Conservation (phyloP, 2,888 invertebrate species). For the Phortica okadai region DNA sequence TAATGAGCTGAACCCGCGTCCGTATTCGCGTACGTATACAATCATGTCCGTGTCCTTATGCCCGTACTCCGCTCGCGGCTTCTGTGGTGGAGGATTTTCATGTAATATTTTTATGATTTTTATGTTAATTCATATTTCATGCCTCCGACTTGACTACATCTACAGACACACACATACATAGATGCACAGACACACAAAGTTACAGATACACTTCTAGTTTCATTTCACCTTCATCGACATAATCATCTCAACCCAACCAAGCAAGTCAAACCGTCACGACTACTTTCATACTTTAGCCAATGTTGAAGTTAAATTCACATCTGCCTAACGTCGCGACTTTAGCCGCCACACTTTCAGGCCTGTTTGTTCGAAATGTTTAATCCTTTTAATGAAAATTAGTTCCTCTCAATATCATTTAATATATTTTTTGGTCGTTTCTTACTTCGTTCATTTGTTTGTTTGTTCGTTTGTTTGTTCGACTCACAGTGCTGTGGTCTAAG, state of each 20-base stretch:
- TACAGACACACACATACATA: not conserved
- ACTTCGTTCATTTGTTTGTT: constrained; percentile 42
- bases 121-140: constrained; percentile 68
- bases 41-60: not conserved
- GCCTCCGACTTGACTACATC: constrained; percentile 37
- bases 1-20: not conserved
- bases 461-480: not conserved
- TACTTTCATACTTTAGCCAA: not conserved
- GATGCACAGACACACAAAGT: not conserved
- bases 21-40: not conserved
- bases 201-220: constrained; percentile 5
- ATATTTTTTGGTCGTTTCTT: constrained; percentile 62
- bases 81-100: constrained; percentile 37
- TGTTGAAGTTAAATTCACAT: not conserved
- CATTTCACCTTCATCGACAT: not conserved
- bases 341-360: constrained; percentile 32
- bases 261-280: not conserved
- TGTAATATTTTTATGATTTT: constrained; percentile 71
- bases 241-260: not conserved
- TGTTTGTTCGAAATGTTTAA: constrained; percentile 65
- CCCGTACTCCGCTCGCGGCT: constrained; percentile 41
- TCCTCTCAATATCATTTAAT: constrained; percentile 73
- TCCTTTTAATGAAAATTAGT: constrained; percentile 75
- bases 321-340: constrained; percentile 11
- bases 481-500: not conserved